Percentiles rank a stretch among this genome's conserved stretches.
Evolutionary conservation across 2,888 invertebrate species (phyloP).

Genomic region (Mechanitis messenoides): DNA sequence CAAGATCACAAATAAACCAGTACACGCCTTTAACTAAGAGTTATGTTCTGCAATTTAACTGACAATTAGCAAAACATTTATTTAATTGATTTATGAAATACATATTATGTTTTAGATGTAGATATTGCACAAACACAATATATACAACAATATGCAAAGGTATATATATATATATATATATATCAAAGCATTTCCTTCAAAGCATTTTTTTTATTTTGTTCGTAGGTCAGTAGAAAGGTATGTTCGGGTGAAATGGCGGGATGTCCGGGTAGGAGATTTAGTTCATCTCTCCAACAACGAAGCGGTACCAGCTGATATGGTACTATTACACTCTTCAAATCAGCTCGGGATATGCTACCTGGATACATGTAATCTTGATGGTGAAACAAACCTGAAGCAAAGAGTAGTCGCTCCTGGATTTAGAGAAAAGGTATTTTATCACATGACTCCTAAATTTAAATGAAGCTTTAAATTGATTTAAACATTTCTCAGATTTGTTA

Average conservation of each 20-base stretch:
- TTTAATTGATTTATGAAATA: no score
- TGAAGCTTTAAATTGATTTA: slow-evolving; percentile 3
- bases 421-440: slow-evolving; percentile 78
- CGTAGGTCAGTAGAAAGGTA: slow-evolving; percentile 87
- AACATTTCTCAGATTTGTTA: neutral
- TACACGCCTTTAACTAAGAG: slow-evolving; percentile 7
- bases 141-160: no score
- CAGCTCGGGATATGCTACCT: slow-evolving; percentile 92
- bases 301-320: slow-evolving; percentile 95
- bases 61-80: no score
- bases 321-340: slow-evolving; percentile 92
- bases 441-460: neutral
- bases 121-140: no score
- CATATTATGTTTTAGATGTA: no score
- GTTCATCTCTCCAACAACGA: slow-evolving; percentile 98
- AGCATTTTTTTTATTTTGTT: slow-evolving; percentile 12
- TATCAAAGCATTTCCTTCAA: no score
- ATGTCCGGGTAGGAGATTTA: slow-evolving; percentile 94
- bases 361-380: slow-evolving; percentile 97
- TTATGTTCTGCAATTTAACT: no score
- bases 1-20: slow-evolving; percentile 18
- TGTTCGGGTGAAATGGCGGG: slow-evolving; percentile 91
- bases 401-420: slow-evolving; percentile 89
- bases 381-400: slow-evolving; percentile 96
- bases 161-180: no score